These are phyloP conservation scores for Proales similis DNA, from an alignment of 1,140 invertebrate genomes.

Conservation along the genomic window DNA sequence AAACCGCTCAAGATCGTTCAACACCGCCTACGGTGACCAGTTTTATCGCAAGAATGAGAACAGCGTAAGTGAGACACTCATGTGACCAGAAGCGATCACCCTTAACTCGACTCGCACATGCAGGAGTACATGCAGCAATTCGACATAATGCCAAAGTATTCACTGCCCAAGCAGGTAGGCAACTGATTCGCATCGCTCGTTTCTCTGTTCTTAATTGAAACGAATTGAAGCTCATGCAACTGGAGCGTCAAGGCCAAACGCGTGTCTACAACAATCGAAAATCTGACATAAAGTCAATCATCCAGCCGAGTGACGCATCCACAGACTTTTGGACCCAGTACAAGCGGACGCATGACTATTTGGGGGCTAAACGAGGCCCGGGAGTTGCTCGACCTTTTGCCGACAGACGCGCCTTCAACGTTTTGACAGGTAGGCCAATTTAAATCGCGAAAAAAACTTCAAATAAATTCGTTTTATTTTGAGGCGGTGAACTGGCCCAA, in stretches of 20 bases:
- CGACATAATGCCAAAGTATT: slow-evolving; percentile 36
- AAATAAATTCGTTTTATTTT: not conserved
- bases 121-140: slow-evolving; percentile 14
- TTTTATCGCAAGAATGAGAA: slow-evolving; percentile 30
- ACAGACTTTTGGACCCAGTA: slow-evolving; percentile 35
- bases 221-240: not conserved
- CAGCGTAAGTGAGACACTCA: no score
- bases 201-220: no score
- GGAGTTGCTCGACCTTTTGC: slow-evolving; percentile 8
- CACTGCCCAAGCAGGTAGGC: slow-evolving; percentile 27
- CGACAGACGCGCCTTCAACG: slow-evolving; percentile 10
- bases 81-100: no score
- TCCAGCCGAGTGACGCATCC: not conserved
- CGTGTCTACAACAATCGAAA: slow-evolving; percentile 29
- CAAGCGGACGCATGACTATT: slow-evolving; percentile 30
- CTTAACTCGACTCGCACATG: not conserved
- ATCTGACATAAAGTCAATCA: slow-evolving; percentile 1
- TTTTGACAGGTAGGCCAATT: slow-evolving; percentile 18
- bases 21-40: slow-evolving; percentile 7
- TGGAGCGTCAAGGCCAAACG: slow-evolving; percentile 1
- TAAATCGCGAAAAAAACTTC: not conserved
- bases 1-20: slow-evolving; percentile 1
- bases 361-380: slow-evolving; percentile 5
- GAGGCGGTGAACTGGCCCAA: not conserved
- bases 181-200: no score